Base-by-base conservation (phyloP, 2,888 invertebrate species). In the Drosophila siamana region DNA sequence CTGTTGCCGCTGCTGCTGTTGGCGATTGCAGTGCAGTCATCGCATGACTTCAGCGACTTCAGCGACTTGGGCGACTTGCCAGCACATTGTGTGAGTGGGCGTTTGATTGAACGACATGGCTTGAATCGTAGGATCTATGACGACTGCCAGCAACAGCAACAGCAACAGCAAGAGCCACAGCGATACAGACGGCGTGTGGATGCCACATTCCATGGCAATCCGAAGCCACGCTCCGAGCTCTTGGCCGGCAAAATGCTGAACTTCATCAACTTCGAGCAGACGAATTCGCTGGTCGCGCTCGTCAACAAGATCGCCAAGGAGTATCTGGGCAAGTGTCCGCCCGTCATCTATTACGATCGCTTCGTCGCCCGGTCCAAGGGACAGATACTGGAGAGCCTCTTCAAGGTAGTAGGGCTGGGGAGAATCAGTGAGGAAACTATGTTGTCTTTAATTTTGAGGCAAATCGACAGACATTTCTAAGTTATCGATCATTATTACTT, bases 311-410 rank as follows among this genome's bases (percentile, higher is more conserved):
- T 96, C 36, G 94, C 94, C 0, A 48, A 92, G 0, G 93, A 93
- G 7, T 94, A 96, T 90, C 90, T 96, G 24, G 92, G 90, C n/a
- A 94, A 94, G 61, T 96, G 96, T 80, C 94, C 94, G 0, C 94
- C 95, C 1, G 93, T 95, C 2, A 93, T 95, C 66, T 93, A 96
- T n/a, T 96, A 96, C 76, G 96, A 96, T 66, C 92, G 84, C 61
- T 92, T 92, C 85, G 93, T 94, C 0, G 94, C 94, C 87, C 91
- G 92, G 3, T 93, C 93, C 36, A 94, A 95, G 51, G 93, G 92
- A 48, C 91, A 93, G 40, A 84, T 95, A 9, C 89, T 95, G 74
- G 93, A 94, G 89, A 93, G 93, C 64, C 91, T 96, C 0, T 93
- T 96, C 40, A 89, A 88, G 83, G 92, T 91, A 13, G 92, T 91